These are phyloP conservation scores for Melikaiella ostensackeni DNA, from an alignment of 2,888 invertebrate species.

Conservation along the genomic window DNA sequence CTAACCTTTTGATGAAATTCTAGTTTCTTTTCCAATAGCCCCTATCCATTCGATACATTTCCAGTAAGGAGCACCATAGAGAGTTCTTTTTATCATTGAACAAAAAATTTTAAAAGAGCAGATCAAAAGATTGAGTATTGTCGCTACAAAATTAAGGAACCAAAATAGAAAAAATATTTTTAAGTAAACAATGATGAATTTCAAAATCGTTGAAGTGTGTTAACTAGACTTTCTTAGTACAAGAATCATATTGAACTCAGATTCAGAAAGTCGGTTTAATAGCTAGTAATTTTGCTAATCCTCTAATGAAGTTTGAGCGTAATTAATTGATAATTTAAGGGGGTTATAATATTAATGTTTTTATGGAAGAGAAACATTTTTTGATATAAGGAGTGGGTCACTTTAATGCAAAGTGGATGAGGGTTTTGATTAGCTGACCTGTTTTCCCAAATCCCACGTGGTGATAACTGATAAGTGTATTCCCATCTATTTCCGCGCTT, in stretches of 20 bases:
- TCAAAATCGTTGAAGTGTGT: no score
- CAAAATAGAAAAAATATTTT: no score
- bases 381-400: background rate
- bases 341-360: background rate
- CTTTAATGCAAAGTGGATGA: constrained; percentile 7
- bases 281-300: no score
- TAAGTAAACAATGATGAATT: no score
- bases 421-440: constrained; percentile 17
- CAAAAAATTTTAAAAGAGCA: no score
- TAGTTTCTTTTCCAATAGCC: background rate
- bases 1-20: background rate
- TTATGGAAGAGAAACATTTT: background rate
- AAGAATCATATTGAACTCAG: no score
- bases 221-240: no score
- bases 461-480: constrained; percentile 32
- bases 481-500: constrained; percentile 13
- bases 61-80: no score
- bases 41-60: background rate
- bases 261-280: no score
- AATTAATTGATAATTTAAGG: background rate
- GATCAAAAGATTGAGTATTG: no score
- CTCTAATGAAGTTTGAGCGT: background rate
- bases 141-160: no score
- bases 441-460: constrained; percentile 9
- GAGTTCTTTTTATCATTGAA: no score